These are phyloP conservation scores for Epirrita christyi DNA, from an alignment of 2,888 invertebrate species.

Conservation along the genomic window DNA sequence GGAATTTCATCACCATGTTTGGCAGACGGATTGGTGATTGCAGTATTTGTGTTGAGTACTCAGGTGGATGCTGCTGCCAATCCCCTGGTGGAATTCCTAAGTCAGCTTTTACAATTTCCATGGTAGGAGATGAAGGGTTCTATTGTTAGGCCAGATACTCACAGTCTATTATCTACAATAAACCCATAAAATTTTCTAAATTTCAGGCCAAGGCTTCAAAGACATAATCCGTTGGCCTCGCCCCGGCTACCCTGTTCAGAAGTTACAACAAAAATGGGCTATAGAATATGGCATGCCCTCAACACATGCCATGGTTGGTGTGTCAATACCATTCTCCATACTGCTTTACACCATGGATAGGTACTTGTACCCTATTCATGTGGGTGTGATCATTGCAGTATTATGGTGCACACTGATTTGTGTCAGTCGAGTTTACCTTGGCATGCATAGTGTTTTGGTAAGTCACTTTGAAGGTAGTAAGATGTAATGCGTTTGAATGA, in stretches of 20 bases:
- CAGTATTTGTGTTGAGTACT: too few species aligned
- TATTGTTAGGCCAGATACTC: too few species aligned
- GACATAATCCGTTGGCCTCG: constrained; percentile 95
- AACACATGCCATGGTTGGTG: constrained; percentile 96
- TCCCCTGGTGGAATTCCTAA: too few species aligned
- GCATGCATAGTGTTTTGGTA: constrained; percentile 96
- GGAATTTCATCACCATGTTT: too few species aligned
- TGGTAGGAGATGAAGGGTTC: too few species aligned
- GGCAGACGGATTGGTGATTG: too few species aligned
- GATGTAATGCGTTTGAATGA: too few species aligned
- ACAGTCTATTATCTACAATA: too few species aligned
- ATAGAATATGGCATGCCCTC: constrained; percentile 98
- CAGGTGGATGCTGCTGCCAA: too few species aligned
- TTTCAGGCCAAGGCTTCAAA: constrained; percentile 93
- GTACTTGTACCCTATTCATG: constrained; percentile 88
- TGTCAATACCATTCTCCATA: constrained; percentile 94
- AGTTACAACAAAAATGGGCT: constrained; percentile 94
- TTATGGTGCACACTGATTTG: constrained; percentile 92
- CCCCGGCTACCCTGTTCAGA: constrained; percentile 93
- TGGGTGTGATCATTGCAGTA: constrained; percentile 85
- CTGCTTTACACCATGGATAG: constrained; percentile 91
- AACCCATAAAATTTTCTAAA: neutral
- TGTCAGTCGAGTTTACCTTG: constrained; percentile 94
- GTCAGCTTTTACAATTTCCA: too few species aligned
- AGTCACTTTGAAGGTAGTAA: constrained; percentile 53